Base-by-base conservation (phyloP, 2,113 vertebrate species). In the Misgurnus mizolepis region DNA sequence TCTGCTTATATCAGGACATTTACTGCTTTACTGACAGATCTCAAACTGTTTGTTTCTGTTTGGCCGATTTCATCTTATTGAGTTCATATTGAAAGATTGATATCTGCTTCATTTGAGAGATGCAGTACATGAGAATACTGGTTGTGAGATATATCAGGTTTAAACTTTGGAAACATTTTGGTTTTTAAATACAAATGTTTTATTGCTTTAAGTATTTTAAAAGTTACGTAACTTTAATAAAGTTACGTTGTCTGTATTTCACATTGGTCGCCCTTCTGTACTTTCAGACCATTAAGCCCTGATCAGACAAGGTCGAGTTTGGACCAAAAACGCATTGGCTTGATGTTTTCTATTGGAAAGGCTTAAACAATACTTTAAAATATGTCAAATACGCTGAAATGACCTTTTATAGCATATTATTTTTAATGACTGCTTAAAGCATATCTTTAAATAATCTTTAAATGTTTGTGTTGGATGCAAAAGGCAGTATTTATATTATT, bases 361-460 rank as follows among this genome's bases (percentile, higher is more conserved):
- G 62, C 80, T 78, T 22, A 58, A 72, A 27, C 65, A 72, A 64
- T 67, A 80, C 64, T 45, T 74, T n/a, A 45, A 67, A 43, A 14
- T 80, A 49, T 45, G 41, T 66, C 39, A 9, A 74, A 7, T 47
- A 15, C 27, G 68, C 68, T 53, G 49, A 53, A 49, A 55, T 11
- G 67, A 74, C 65, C 65, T 40, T 34, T 76, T 72, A 49, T 64
- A 15, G 62, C 49, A 39, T 71, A 64, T 72, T 75, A 56, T 40
- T 60, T 69, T 71, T 56, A 22, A 69, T 74, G 17, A 68, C 56
- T 64, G 41, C 43, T 80, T 67, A 43, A 58, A 50, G 65, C 80
- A 76, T 81, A 69, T 69, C 62, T 81, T 84, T 70, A 15, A 76
- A 43, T 83, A 74, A 61, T 43, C 50, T 70, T 58, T 72, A 66